These are phyloP conservation scores for Scomberomorus guttatus DNA, from an alignment of 2,797 vertebrate genomes.

Conservation along the genomic window DNA sequence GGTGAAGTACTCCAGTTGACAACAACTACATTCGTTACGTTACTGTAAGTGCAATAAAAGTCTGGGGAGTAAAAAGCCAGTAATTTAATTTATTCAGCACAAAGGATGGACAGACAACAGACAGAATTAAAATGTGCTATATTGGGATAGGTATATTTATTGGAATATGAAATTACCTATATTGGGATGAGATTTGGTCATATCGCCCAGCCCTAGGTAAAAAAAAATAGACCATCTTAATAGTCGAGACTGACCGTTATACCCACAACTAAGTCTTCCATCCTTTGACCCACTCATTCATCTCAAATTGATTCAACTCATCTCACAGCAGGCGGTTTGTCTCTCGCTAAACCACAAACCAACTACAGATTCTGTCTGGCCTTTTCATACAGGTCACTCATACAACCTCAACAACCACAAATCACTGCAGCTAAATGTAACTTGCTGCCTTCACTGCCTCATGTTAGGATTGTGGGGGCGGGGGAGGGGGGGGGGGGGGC, in stretches of 20 bases:
- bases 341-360: conserved; percentile 59
- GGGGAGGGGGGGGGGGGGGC: too few relatives aligned
- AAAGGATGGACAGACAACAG: too few relatives aligned
- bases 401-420: conserved; percentile 46
- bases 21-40: too few relatives aligned
- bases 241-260: conserved; percentile 9
- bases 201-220: too few relatives aligned
- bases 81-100: too few relatives aligned
- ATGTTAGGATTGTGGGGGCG: background rate
- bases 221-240: conserved; percentile 40
- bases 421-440: conserved; percentile 56
- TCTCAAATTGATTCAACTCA: conserved; percentile 56
- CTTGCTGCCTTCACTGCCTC: conserved; percentile 31
- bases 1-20: too few relatives aligned
- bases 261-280: conserved; percentile 39
- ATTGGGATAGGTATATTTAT: too few relatives aligned
- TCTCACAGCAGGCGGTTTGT: conserved; percentile 31
- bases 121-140: too few relatives aligned
- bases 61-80: too few relatives aligned
- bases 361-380: conserved; percentile 54
- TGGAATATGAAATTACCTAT: too few relatives aligned
- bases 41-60: too few relatives aligned
- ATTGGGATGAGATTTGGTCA: too few relatives aligned
- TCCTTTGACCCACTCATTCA: conserved; percentile 44
- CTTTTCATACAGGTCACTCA: conserved; percentile 43